Base-by-base conservation (phyloP, 2,797 vertebrate species). In the Lutjanus argentimaculatus region DNA sequence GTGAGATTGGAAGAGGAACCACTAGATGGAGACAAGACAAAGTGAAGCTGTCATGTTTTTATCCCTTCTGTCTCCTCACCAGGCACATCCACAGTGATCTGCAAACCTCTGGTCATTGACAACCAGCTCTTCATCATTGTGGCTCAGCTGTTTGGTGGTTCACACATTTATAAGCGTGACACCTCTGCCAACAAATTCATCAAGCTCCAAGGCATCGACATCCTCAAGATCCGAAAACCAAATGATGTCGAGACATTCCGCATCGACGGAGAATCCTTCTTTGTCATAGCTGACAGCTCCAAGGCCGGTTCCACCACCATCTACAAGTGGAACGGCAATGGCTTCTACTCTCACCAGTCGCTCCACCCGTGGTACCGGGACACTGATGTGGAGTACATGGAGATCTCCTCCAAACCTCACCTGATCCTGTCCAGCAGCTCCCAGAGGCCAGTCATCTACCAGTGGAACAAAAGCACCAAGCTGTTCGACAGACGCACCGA, bases 181-280 rank as follows among this genome's bases (percentile, higher is more conserved):
- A 95, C 93, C 76, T 97, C 97, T 40, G 97, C 98, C 72, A 97
- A 98, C 94, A 98, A 98, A 85, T 99, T 99, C 91, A 98, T 99
- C 94, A 99, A 99, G 95, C 97, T 99, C 86, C 98, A 99, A 94
- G 98, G 98, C 93, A 98, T 99, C n/a, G 98, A 99, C 94, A 97
- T 98, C 88, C 96, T 98, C 79, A 98, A 96, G 93, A 99, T 99
- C 79, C 96, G 98, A 92, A 99, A 99, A 93, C 98, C 98, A 21
- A 99, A 99, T 71, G 98, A 99, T 59, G 97, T 99, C 9, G 98
- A 99, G 95, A 98, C 97, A 1, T 99, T 99, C 94, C 95, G 94
- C 85, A 96, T 99, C 21, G 98, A 98, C 21, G 97, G 96, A 66
- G 97, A 98, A 80, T 97, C 96, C 88, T 99, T 97, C 93, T 99